phyloP scores from a whole-genome alignment of 1,140 invertebrate genomes.

The Dendroctonus ponderosae region DNA sequence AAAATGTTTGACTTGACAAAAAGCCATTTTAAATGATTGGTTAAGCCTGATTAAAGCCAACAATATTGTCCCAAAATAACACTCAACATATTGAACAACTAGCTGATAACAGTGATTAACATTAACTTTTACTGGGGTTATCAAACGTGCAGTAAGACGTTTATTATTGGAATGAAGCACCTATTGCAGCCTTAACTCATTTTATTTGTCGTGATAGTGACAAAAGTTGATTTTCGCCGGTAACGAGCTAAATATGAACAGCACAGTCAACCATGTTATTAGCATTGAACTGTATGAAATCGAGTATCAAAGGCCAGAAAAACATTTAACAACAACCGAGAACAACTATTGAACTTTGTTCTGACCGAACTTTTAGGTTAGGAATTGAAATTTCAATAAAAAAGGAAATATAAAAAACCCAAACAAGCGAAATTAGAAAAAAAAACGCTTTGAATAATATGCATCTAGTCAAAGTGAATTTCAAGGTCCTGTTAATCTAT shows the following conservation, averaged over 20 bases:
- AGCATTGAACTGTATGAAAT: not conserved
- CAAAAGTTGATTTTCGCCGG: not conserved
- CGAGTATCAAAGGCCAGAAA: conserved; percentile 7
- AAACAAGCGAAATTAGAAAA: not conserved
- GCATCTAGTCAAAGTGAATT: conserved; percentile 6
- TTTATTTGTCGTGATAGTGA: not conserved
- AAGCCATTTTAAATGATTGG: too few species aligned
- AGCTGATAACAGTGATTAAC: not conserved
- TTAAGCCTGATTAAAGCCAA: too few species aligned
- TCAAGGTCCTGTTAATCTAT: conserved; percentile 26
- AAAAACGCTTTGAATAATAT: conserved; percentile 4
- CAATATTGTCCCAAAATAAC: too few species aligned
- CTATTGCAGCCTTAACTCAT: not conserved
- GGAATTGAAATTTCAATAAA: not conserved
- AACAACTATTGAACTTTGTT: conserved; percentile 11
- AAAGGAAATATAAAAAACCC: conserved; percentile 3
- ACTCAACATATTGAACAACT: too few species aligned
- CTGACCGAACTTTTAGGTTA: conserved; percentile 10
- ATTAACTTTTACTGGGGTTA: not conserved
- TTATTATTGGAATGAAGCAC: not conserved
- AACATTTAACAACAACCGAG: not conserved
- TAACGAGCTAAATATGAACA: not conserved
- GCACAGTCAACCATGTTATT: not conserved
- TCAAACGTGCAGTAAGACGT: not conserved
- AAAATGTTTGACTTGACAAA: too few species aligned